Evolutionary conservation across 1,140 invertebrate species (phyloP).

Genomic region (Sarcophaga peregrina): DNA sequence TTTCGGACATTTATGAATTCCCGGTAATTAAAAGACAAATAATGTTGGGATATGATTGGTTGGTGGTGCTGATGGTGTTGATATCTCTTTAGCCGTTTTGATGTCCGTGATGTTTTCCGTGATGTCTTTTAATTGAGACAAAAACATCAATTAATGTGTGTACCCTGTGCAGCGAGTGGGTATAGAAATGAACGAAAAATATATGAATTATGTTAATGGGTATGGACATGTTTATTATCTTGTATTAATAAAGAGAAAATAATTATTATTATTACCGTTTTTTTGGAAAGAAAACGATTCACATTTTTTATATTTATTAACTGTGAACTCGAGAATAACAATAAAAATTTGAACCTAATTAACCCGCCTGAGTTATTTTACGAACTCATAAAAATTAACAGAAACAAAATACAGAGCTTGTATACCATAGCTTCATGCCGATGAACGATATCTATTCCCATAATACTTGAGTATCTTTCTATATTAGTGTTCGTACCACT

Average conservation of each 20-base stretch:
- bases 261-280: neutral
- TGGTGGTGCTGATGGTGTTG: conserved; percentile 16
- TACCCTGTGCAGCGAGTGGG: neutral
- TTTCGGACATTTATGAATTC: conserved; percentile 39
- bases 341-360: no score
- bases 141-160: conserved; percentile 29
- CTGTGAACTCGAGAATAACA: no score
- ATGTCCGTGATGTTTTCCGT: conserved; percentile 37
- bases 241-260: neutral
- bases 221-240: conserved; percentile 3
- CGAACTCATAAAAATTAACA: no score
- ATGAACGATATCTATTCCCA: no score
- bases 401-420: no score
- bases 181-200: neutral
- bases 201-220: neutral
- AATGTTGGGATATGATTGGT: conserved; percentile 1
- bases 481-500: no score
- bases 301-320: no score
- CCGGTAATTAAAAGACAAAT: conserved; percentile 39
- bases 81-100: neutral
- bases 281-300: no score
- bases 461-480: no score
- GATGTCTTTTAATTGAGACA: conserved; percentile 32
- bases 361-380: no score
- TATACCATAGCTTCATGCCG: no score